Base-by-base conservation (phyloP, 2,797 vertebrate genomes). In the Trematomus bernacchii region DNA sequence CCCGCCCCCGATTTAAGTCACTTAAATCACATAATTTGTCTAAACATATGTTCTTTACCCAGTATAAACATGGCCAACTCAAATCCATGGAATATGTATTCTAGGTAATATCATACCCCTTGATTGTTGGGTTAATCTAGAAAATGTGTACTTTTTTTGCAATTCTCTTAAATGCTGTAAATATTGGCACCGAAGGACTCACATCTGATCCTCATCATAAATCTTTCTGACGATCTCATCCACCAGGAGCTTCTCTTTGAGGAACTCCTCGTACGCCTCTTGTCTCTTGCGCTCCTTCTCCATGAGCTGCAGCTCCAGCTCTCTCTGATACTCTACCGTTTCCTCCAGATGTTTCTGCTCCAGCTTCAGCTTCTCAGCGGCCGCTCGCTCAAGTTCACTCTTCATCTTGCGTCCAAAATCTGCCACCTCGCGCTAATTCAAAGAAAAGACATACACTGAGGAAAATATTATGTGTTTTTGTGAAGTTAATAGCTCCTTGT, bases 181-280 rank as follows among this genome's bases (percentile, higher is more conserved):
- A 21, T 55, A 50, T 51, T 1, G 16, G 3, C 43, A 30, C 30
- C 8, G 13, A 13, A 10, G 10, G 15, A 93, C 96, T 96, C 89
- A 99, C 98, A 87, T 94, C 82, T 95, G 94, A 77, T 98, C 96
- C 90, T 99, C 97, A 70, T 98, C 96, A 13, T 96, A 97, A 89
- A 99, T 97, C 92, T 97, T 99, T 65, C 94, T 94, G 72, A 99
- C 87, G 27, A 99, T 97, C 89, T 97, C 96, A 64, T 99, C 97
- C 52, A 99, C 95, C 96, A 97, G 84, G 66, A 96, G 89, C 85
- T 99, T 99, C 76, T 99, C 98, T 88, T 94, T 96, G 52, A 99
- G 93, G 90, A 98, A 95, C 82, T 97, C 96, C 78, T 98, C 88
- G 4, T 98, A 98, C 0, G 95, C 96, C 48, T 96, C 94, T 84